A percentile compares a stretch with the other conserved stretches of the same genome.
These are phyloP conservation scores for Octomys mimax DNA, from an alignment of 2,797 vertebrate species.

Conservation along the genomic window DNA sequence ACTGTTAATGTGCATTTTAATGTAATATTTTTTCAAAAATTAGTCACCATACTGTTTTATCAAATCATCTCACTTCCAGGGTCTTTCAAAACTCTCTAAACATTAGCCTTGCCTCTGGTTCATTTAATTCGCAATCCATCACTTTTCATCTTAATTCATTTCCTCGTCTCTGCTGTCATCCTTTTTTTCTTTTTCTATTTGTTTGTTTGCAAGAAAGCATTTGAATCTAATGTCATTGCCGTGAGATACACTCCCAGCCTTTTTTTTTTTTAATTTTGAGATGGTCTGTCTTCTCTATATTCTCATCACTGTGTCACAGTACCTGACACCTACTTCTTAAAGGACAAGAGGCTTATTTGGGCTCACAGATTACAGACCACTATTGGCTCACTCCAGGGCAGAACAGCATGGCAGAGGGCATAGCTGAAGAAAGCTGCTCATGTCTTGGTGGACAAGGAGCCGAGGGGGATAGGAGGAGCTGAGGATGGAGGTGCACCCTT, in stretches of 20 bases:
- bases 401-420: not conserved
- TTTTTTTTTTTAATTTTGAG: not conserved
- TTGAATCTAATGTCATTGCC: not conserved
- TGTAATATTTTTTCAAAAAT: not conserved
- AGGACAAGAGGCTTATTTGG: not conserved
- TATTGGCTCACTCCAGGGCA: not conserved
- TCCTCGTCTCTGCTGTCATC: not conserved
- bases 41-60: not conserved
- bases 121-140: not conserved
- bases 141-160: not conserved
- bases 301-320: not conserved
- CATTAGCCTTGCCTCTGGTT: not conserved
- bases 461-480: not conserved
- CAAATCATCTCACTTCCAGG: not conserved
- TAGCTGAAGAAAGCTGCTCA: not conserved
- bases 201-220: not conserved
- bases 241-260: not conserved
- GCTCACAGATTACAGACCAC: not conserved
- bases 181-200: not conserved
- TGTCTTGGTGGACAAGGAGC: not conserved
- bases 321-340: not conserved
- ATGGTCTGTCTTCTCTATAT: not conserved
- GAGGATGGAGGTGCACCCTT: not conserved
- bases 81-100: not conserved
- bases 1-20: not conserved